A percentile compares a stretch with the other conserved stretches of the same genome.
Evolutionary conservation across 2,797 vertebrate genomes (phyloP).

Genomic region (Amazona ochrocephala): DNA sequence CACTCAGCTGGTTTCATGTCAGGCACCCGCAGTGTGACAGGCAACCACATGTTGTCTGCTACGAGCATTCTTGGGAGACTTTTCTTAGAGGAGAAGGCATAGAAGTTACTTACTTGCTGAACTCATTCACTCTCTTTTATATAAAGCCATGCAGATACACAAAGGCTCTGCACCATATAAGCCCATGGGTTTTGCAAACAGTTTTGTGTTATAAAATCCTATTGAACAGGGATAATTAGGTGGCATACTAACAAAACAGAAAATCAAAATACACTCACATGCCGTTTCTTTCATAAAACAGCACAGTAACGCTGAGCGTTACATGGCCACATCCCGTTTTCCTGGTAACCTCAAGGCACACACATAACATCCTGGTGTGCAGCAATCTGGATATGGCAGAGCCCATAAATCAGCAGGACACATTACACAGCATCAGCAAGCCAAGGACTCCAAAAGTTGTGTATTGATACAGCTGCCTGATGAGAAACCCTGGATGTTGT

Average conservation of each 20-base stretch:
- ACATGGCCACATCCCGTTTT: background rate
- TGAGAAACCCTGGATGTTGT: background rate
- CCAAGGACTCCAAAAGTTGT: background rate
- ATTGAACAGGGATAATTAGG: background rate
- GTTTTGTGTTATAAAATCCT: background rate
- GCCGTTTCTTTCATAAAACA: background rate
- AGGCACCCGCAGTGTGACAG: background rate
- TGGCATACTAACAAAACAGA: background rate
- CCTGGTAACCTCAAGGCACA: background rate
- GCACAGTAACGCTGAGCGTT: rapidly evolving
- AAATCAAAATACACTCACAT: background rate
- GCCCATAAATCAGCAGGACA: background rate
- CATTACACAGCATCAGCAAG: rapidly evolving
- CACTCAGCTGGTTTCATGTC: background rate
- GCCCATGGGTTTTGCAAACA: background rate
- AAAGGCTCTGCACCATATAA: background rate
- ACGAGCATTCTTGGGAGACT: background rate
- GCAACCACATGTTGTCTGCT: background rate
- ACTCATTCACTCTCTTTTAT: background rate
- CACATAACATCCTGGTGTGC: background rate
- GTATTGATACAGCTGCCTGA: background rate
- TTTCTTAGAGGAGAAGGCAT: background rate
- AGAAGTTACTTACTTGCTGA: background rate
- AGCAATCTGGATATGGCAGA: background rate
- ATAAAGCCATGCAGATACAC: background rate